These are phyloP conservation scores for Paraescarpia echinospica DNA, from an alignment of 1,140 invertebrate genomes.

Conservation along the genomic window DNA sequence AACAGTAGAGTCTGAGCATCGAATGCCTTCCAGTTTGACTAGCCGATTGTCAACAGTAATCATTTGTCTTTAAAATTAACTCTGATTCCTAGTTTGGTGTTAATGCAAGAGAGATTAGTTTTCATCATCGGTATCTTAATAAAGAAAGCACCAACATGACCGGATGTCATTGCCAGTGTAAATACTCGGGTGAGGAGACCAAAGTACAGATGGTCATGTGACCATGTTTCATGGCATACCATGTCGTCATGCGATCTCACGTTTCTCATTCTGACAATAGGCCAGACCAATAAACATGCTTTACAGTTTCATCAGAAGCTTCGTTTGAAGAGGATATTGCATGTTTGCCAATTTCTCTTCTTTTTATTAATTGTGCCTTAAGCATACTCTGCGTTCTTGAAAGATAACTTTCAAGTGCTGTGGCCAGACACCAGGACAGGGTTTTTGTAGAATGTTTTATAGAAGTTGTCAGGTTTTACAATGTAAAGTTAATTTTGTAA, in stretches of 20 bases:
- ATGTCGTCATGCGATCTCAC: not conserved
- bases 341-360: not conserved
- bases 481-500: not conserved
- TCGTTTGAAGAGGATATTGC: not conserved
- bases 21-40: not conserved
- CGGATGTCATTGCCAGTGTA: not conserved
- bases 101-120: not conserved
- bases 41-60: not conserved
- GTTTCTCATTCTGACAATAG: no score
- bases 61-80: not conserved
- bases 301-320: no score
- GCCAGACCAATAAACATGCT: no score
- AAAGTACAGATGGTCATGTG: not conserved
- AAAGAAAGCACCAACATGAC: not conserved
- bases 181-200: not conserved
- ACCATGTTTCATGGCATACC: not conserved
- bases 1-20: not conserved
- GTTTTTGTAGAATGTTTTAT: not conserved
- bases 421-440: not conserved
- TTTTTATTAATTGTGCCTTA: not conserved
- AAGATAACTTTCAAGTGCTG: not conserved
- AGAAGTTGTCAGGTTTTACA: not conserved
- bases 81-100: not conserved
- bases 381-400: not conserved
- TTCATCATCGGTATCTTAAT: not conserved